Evolutionary conservation across 2,888 invertebrate genomes (phyloP), one percentile per base, ranked within the genome.

Genomic region (Ophion costatus): DNA sequence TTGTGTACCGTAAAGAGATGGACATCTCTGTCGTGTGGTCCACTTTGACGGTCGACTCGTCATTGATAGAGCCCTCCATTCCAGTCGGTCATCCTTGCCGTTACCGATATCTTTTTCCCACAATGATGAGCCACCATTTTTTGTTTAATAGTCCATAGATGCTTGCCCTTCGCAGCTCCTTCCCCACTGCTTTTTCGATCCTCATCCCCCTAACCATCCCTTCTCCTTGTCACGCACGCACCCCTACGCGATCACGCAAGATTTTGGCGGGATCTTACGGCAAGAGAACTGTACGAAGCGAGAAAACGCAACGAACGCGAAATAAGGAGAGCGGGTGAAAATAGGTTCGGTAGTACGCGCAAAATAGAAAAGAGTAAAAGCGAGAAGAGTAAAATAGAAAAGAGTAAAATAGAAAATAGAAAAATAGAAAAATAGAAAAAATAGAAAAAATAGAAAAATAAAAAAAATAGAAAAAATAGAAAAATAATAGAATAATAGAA

Each of bases 221-320:
- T 66, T 66, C 56, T 56, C 33, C 33, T 64, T 59, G 4, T 63
- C 63, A 24, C 24, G 59, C 20, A 67, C 70, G 63, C 71, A 84
- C 78, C 79, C 70, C 59, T 64, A 76, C 82, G 73, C 80, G 82
- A 83, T 51, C 82, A 69, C 71, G 73, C 69, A 76, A 84, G 75
- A 84, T 87, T 87, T 83, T 63, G 86, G 83, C 76, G 70, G 61
- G 73, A 73, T 73, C 74, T 69, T 79, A 82, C 78, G 84, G 79
- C 64, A 64, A 73, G 79, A 56, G 42, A 24, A 42, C 14, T 20
- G 56, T 11, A 56, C 24, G 42, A 71, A 24, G 71, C 64, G 71
- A 73, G 63, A 73, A 73, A 80, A 80, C 45, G 71, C 79, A 51
- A 80, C 38, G 79, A 79, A 84, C 78, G 78, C 64, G 56, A 78